phyloP scores from a whole-genome alignment of 2,797 vertebrate genomes.

The Gobio occitaniae region DNA sequence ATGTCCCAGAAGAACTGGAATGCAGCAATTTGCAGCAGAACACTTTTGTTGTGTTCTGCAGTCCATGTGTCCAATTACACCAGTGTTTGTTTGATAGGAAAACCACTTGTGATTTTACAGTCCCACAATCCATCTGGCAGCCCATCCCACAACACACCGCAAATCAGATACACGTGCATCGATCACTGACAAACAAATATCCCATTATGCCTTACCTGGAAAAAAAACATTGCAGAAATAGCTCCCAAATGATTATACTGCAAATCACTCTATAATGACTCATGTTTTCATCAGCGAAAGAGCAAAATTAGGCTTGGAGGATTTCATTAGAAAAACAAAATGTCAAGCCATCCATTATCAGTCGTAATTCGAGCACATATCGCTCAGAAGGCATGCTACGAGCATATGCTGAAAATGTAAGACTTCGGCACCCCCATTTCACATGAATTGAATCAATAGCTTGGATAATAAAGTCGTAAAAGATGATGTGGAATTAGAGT shows the following conservation, averaged over 20 bases:
- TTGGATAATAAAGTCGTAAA: constrained; percentile 47
- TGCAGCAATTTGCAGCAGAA: background rate
- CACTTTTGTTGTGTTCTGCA: background rate
- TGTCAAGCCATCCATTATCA: constrained; percentile 51
- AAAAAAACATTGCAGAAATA: constrained; percentile 25
- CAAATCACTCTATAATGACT: constrained; percentile 46
- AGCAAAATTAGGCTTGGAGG: constrained; percentile 44
- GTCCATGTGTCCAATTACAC: background rate
- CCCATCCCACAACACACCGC: background rate
- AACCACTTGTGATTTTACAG: constrained; percentile 15
- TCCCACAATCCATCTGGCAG: constrained; percentile 18
- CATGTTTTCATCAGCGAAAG: constrained; percentile 49
- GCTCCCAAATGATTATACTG: constrained; percentile 40
- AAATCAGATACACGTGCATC: constrained; percentile 21
- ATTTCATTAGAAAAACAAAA: constrained; percentile 53
- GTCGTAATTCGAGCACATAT: constrained; percentile 26
- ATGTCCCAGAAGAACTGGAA: background rate
- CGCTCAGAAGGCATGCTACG: background rate
- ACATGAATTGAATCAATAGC: constrained; percentile 43
- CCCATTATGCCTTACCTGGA: constrained; percentile 38
- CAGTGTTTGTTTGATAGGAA: background rate
- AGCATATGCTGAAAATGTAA: constrained; percentile 38
- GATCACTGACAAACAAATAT: constrained; percentile 45
- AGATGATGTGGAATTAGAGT: constrained; percentile 35
- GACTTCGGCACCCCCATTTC: constrained; percentile 32